phyloP scores from a whole-genome alignment of 2,797 vertebrate genomes.

The Labroides dimidiatus region DNA sequence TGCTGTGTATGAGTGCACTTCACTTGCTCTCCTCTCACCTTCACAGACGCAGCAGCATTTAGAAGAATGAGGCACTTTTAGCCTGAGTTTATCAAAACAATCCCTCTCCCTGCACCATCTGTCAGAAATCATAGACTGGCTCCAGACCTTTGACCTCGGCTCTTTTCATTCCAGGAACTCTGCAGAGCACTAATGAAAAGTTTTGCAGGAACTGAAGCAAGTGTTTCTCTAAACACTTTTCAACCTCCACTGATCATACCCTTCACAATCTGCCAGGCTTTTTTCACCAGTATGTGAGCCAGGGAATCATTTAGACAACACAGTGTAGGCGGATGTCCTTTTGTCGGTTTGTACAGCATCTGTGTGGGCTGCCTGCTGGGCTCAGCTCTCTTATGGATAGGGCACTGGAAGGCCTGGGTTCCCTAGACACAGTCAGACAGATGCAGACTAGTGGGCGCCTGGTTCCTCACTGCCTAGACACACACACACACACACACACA shows the following conservation, averaged over 20 bases:
- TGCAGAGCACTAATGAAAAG: conserved; percentile 63
- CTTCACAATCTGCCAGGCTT: conserved; percentile 74
- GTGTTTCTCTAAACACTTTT: conserved; percentile 71
- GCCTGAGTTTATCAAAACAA: conserved; percentile 62
- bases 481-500: conserved; percentile 43
- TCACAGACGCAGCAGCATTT: conserved; percentile 37
- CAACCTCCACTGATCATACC: conserved; percentile 70
- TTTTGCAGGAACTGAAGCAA: conserved; percentile 70
- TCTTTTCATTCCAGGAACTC: conserved; percentile 41
- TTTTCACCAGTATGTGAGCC: conserved; percentile 77
- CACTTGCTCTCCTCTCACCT: conserved; percentile 59
- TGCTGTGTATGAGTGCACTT: conserved; percentile 50
- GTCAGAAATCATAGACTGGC: conserved; percentile 61
- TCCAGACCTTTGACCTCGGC: conserved; percentile 48
- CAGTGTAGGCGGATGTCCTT: conserved; percentile 83
- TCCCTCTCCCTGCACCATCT: conserved; percentile 45
- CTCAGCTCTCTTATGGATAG: conserved; percentile 77
- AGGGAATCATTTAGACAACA: conserved; percentile 80
- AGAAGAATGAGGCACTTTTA: conserved; percentile 43
- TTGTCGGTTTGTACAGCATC: conserved; percentile 79
- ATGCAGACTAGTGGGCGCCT: conserved; percentile 85
- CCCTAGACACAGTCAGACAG: conserved; percentile 78
- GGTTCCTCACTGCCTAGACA: conserved; percentile 72
- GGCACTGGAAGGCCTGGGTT: conserved; percentile 73
- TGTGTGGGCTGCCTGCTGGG: conserved; percentile 80